Percentiles rank a stretch among this genome's conserved stretches.
Evolutionary conservation across 2,113 vertebrate species (phyloP).

Genomic region (Poeciliopsis turrubarensis): DNA sequence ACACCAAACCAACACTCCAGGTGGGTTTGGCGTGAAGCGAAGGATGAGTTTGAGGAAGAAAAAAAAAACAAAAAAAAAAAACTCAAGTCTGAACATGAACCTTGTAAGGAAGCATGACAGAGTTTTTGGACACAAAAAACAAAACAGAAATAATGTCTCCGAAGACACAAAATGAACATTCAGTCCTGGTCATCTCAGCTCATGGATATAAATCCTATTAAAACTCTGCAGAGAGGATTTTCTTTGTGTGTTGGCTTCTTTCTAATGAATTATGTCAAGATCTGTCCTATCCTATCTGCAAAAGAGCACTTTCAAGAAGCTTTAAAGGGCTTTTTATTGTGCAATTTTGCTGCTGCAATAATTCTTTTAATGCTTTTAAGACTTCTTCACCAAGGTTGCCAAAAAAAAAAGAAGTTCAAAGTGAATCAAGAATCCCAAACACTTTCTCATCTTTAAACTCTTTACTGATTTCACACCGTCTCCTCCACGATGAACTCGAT

Average conservation of each 20-base stretch:
- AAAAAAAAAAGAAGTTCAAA: conserved; percentile 11
- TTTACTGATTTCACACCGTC: conserved; percentile 62
- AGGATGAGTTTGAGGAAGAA: background rate
- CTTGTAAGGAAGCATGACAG: background rate
- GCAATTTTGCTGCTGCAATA: background rate
- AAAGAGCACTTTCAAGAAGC: background rate
- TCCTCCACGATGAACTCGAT: conserved; percentile 84
- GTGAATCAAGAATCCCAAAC: conserved; percentile 20
- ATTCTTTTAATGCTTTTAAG: background rate
- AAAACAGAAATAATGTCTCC: background rate
- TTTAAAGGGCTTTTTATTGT: background rate
- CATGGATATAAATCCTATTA: background rate
- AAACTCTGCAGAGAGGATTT: background rate
- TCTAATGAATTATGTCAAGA: background rate
- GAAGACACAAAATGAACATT: background rate
- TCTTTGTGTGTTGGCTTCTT: background rate
- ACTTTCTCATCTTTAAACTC: conserved; percentile 16
- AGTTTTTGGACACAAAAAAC: background rate
- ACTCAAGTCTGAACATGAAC: background rate
- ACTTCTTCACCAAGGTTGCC: background rate
- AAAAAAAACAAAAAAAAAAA: background rate
- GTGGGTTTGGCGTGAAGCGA: background rate
- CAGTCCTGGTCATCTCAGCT: background rate
- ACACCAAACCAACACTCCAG: background rate
- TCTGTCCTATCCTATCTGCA: background rate